Percentiles rank a stretch among this genome's conserved stretches.
phyloP scores from a whole-genome alignment of 1,140 invertebrate genomes.

The Anagrus nilaparvatae region DNA sequence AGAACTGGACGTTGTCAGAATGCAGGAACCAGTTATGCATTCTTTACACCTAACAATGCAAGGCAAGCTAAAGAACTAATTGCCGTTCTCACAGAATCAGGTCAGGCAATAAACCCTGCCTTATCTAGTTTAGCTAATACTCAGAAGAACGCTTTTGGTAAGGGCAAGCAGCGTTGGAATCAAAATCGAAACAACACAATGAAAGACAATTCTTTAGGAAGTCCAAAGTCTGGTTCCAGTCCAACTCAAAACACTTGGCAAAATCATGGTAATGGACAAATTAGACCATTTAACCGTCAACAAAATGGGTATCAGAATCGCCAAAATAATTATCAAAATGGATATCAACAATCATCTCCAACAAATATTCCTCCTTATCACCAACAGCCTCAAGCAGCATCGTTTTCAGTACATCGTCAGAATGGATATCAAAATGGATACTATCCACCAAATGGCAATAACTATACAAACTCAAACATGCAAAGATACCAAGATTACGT shows the following conservation, averaged over 20 bases:
- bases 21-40: conserved; percentile 93
- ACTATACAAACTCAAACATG: conserved; percentile 17
- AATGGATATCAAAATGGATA: conserved; percentile 21
- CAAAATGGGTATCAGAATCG: conserved; percentile 33
- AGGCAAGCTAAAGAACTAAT: conserved; percentile 86
- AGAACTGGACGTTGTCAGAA: conserved; percentile 87
- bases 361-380: conserved; percentile 2
- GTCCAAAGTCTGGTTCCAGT: conserved; percentile 33
- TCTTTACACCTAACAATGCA: conserved; percentile 85
- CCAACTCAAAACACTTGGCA: conserved; percentile 35
- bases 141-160: conserved; percentile 37
- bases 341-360: conserved; percentile 25
- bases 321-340: conserved; percentile 30
- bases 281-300: conserved; percentile 26
- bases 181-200: conserved; percentile 26
- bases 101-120: conserved; percentile 73
- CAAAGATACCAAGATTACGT: conserved; percentile 23
- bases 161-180: conserved; percentile 44
- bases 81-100: conserved; percentile 82
- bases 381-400: conserved; percentile 11
- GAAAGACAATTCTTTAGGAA: conserved; percentile 33
- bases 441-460: conserved; percentile 15
- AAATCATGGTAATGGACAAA: conserved; percentile 24
- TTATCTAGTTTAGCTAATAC: conserved; percentile 53
- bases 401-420: conserved; percentile 15